These are phyloP conservation scores for Diplolepis rosae DNA, from an alignment of 2,888 invertebrate genomes.

Conservation along the genomic window DNA sequence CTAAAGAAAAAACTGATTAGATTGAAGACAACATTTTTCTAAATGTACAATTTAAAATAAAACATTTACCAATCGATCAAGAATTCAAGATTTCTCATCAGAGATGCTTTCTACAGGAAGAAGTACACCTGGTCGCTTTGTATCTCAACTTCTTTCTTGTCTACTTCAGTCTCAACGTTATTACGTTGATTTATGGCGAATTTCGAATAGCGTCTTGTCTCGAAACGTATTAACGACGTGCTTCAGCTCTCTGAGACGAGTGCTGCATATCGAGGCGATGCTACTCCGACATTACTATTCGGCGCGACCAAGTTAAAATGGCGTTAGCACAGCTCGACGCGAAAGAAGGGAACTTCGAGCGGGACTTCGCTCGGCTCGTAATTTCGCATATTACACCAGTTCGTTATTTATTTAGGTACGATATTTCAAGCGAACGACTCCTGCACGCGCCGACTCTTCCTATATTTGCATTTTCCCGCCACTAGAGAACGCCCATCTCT, in stretches of 20 bases:
- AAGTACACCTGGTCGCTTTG: constrained; percentile 23
- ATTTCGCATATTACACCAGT: constrained; percentile 67
- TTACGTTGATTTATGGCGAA: constrained; percentile 57
- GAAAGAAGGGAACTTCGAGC: constrained; percentile 36
- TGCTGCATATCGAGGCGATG: constrained; percentile 51
- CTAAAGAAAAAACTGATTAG: too few species aligned
- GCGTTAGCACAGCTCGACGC: constrained; percentile 52
- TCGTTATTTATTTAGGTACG: constrained; percentile 68
- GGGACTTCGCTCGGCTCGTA: constrained; percentile 55
- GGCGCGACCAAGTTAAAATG: constrained; percentile 58
- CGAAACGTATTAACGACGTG: constrained; percentile 56
- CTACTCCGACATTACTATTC: constrained; percentile 51
- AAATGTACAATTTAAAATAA: too few species aligned
- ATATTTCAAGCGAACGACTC: constrained; percentile 64
- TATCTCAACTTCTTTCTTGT: constrained; percentile 17
- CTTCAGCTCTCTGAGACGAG: constrained; percentile 50
- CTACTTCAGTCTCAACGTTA: constrained; percentile 40
- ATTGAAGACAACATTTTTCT: too few species aligned
- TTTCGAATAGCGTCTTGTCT: constrained; percentile 49
- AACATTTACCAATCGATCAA: background rate
- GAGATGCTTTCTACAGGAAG: background rate
- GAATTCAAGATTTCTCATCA: background rate
- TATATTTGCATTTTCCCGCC: constrained; percentile 48
- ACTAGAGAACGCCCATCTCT: constrained; percentile 32
- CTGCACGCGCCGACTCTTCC: constrained; percentile 56